A percentile compares a stretch with the other conserved stretches of the same genome.
phyloP scores from a whole-genome alignment of 2,113 vertebrate genomes.

The Oostethus manadensis region DNA sequence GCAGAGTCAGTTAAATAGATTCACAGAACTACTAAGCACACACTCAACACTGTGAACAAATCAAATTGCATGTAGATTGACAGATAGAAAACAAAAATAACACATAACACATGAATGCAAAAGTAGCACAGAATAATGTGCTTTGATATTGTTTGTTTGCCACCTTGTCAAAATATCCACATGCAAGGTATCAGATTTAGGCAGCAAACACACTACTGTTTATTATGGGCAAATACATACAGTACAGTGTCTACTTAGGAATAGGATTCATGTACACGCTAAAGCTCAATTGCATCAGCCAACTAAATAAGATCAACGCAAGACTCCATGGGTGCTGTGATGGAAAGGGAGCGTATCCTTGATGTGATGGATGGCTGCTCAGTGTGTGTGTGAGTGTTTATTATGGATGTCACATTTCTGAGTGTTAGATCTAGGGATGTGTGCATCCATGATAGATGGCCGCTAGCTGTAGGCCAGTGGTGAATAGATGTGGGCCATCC shows the following conservation, averaged over 20 bases:
- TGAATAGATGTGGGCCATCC: constrained; percentile 67
- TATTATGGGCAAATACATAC: constrained; percentile 48
- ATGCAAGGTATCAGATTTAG: constrained; percentile 32
- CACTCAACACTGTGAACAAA: constrained; percentile 24
- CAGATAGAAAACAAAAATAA: constrained; percentile 45
- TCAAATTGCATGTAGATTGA: constrained; percentile 41
- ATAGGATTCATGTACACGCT: constrained; percentile 63
- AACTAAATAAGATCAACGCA: constrained; percentile 59
- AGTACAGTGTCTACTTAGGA: constrained; percentile 43
- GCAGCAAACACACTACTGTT: constrained; percentile 39
- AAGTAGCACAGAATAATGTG: constrained; percentile 30
- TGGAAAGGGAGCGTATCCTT: constrained; percentile 46
- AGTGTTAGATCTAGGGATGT: constrained; percentile 54
- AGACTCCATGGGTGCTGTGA: constrained; percentile 27
- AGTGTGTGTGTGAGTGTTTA: constrained; percentile 42
- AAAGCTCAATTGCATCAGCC: constrained; percentile 60
- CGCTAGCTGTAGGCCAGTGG: constrained; percentile 62
- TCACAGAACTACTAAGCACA: constrained; percentile 22
- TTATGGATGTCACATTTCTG: constrained; percentile 46
- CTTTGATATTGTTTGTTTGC: constrained; percentile 49
- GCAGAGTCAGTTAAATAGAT: constrained; percentile 37
- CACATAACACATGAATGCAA: constrained; percentile 23
- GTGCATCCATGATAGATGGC: constrained; percentile 70
- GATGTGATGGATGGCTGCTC: constrained; percentile 51
- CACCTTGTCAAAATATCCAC: constrained; percentile 48